Base-by-base conservation (phyloP, 2,797 vertebrate genomes). In the Serranus cabrilla region DNA sequence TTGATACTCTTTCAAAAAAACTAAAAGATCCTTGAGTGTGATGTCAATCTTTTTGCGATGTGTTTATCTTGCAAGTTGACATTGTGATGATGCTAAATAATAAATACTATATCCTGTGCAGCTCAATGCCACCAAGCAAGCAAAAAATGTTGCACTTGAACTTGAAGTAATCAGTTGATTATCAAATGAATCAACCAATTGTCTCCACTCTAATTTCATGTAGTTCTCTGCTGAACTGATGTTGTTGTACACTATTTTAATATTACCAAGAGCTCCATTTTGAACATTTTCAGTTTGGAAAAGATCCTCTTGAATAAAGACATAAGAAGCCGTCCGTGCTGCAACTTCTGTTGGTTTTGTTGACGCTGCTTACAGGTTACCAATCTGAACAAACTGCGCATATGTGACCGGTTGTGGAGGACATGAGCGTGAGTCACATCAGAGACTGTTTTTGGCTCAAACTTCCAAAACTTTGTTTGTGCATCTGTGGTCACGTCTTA, bases 381-480 rank as follows among this genome's bases (percentile, higher is more conserved):
- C 23, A 62, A 34, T n/a, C 31, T 59, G 11, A 59, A 64, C 25
- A 50, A 56, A 42, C 47, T 50, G 34, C 25, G 12, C 17, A 55
- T 27, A 40, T 43, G 61, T 67, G 40, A 52, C 55, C 55, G 58
- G 55, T 37, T 66, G 52, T 25, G 59, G 46, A 42, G 46, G 47
- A 74, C 51, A 43, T 3, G 11, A 45, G 66, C 49, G 14, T 76
- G 72, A 78, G 75, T 73, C 78, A 76, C 56, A 23, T 47, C 58
- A 46, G 27, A 37, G n/a, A 9, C 43, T 54, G 55, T 14, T 74
- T 78, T 78, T 56, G 37, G 61, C 55, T 71, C 69, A 18, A 69
- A 62, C 27, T n/a, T 49, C 12, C 42, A 65, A 56, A 66, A 47
- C 72, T 49, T 11, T 17, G 42, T 50, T 74, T 50, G 21, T 21